Base-by-base conservation (phyloP, 1,140 invertebrate species). In the Cyrtorhinus lividipennis region DNA sequence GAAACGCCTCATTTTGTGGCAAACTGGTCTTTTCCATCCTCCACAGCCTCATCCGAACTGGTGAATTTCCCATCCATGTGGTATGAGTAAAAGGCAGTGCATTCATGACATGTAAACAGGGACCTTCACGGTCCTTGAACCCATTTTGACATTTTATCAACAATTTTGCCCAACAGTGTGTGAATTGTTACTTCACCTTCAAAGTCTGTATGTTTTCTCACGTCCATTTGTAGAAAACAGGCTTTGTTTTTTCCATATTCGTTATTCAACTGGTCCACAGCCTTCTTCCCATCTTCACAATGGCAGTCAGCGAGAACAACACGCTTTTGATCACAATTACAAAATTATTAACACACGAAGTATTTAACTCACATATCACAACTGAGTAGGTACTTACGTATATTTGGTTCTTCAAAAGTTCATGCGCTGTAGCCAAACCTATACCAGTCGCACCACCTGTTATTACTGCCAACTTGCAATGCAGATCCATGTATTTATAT, bases 401-500 rank as follows among this genome's bases (percentile, higher is more conserved):
- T 5, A 38, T 38, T 38, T 38, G 30, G 30, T 15, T 38, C 5
- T 81, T 80, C 1, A 87, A 72, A 5, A 88, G 70, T 70, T 84
- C 81, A 67, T 81, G 77, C 62, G 77, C 79, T 68, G 81, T 84
- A 3, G 80, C 77, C 57, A 81, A 77, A n/a, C 86, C 85, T 61
- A 88, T 82, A 38, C 85, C 85, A 63, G 80, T 76, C 24, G 83
- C 82, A 22, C 80, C 85, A 27, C 85, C 86, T 20, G 86, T 87
- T 44, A 88, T 77, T 38, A 88, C 71, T 59, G 82, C 85, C 57
- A 85, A 79, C 72, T 84, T 83, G 62, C 81, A 82, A 72, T 79
- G 78, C 56, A 83, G 69, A 69, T 81, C 80, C 81, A 84, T 83
- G 22, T 64, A 59, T 24, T 46, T 48, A 20, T 10, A 26, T 22